Evolutionary conservation across 2,797 vertebrate species (phyloP), one percentile per base, ranked within the genome.

Genomic region (Chiroxiphia lanceolata): DNA sequence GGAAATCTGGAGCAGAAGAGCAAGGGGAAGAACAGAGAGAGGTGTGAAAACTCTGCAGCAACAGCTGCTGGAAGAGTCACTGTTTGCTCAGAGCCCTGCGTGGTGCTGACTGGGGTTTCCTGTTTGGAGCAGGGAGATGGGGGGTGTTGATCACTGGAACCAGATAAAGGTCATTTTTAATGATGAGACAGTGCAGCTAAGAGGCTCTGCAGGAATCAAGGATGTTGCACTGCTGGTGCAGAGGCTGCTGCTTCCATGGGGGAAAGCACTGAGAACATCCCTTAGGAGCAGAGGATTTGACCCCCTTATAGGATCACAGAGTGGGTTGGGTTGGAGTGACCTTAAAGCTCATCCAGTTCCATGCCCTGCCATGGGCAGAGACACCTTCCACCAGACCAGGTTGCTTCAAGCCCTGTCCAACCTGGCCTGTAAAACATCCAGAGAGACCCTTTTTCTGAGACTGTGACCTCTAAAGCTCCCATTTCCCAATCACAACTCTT

Each of bases 71-170:
- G 51, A 20, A 31, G 26, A 10, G 48, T 17, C 48, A 3, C 59
- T 6, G 44, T 21, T 61, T 31, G 75, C 36, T 54, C 19, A 1
- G 10, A 57, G 70, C 72, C 44, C 4, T 3, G 1, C 0, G 0
- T n/a, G 71, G 16, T 11, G 42, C 29, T 69, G 48, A 3, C 40
- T 81, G 15, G 23, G 70, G 15, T 78, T 92, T 92, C 75, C 94
- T 92, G 76, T 45, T 13, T 29, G 76, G 53, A 54, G 64, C 65
- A 8, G 5, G 38, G 76, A 27, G 4, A 15, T 16, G 61, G 68
- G 38, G 57, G 10, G 33, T n/a, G 22, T 25, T 36, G 61, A 44
- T 68, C 18, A 2, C 33, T 3, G 21, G 25, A 11, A 33, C 7
- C 71, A 77, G 44, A 51, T 42, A 85, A 87, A 84, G 63, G 57